These are phyloP conservation scores for Odontamblyopus lacepedii DNA, from an alignment of 2,797 vertebrate genomes.

Conservation along the genomic window DNA sequence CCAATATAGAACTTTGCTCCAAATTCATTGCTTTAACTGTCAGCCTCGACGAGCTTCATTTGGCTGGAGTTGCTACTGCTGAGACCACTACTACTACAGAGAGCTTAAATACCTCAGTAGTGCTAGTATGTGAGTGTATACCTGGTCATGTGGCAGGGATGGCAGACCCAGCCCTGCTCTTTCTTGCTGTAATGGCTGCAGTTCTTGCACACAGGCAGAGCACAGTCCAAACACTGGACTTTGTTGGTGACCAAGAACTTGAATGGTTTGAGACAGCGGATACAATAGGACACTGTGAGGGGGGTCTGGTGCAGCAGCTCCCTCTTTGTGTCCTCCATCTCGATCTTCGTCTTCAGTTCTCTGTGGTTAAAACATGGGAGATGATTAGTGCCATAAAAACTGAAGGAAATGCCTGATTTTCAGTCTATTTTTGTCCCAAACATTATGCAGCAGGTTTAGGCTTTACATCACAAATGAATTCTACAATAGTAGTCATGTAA, in stretches of 20 bases:
- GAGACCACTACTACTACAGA: no score
- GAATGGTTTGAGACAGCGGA: conserved; percentile 92
- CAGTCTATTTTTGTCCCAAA: no score
- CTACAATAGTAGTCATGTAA: no score
- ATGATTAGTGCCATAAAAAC: background rate
- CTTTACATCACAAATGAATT: background rate
- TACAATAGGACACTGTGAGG: conserved; percentile 83
- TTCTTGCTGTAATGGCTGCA: conserved; percentile 90
- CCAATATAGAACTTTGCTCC: no score
- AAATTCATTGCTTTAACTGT: no score
- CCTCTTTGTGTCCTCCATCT: conserved; percentile 85
- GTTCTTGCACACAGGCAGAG: conserved; percentile 82
- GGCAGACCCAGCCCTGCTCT: conserved; percentile 90
- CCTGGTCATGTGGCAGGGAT: conserved; percentile 89
- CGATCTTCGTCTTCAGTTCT: conserved; percentile 81
- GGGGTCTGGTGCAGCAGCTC: conserved; percentile 82
- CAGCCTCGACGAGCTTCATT: no score
- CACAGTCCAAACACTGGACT: conserved; percentile 85
- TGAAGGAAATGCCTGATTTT: no score
- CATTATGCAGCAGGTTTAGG: no score
- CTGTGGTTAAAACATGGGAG: conserved; percentile 56
- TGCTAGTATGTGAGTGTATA: conserved; percentile 35
- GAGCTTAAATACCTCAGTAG: background rate
- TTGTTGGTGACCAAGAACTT: conserved; percentile 87
- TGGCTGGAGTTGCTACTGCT: no score